These are phyloP conservation scores for Siniperca undulata DNA, from an alignment of 2,797 vertebrate species.

Conservation along the genomic window DNA sequence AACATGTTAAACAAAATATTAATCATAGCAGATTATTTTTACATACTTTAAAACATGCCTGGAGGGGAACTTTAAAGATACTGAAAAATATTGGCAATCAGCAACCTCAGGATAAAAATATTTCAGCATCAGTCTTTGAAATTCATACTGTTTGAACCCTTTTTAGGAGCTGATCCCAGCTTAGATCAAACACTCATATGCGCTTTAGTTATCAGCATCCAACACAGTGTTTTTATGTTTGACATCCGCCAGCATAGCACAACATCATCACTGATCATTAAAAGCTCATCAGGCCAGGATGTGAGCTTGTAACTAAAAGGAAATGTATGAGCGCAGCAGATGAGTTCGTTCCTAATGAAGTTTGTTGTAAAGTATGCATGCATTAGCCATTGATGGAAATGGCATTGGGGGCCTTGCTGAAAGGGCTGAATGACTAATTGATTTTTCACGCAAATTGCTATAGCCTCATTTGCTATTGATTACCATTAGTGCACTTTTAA, in stretches of 20 bases:
- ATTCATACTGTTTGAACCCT: background rate
- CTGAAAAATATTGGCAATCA: background rate
- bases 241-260: slow-evolving; percentile 24
- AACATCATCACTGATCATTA: slow-evolving; percentile 65
- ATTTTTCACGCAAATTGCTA: slow-evolving; percentile 51
- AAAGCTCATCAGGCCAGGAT: slow-evolving; percentile 55
- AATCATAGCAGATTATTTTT: too few relatives aligned
- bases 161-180: background rate
- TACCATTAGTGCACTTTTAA: slow-evolving; percentile 45
- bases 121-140: slow-evolving; percentile 2
- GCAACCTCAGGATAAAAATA: background rate
- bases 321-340: slow-evolving; percentile 34
- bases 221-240: background rate
- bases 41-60: too few relatives aligned
- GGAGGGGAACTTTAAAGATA: background rate
- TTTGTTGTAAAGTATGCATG: slow-evolving; percentile 38
- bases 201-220: slow-evolving; percentile 22
- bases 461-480: slow-evolving; percentile 47
- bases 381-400: slow-evolving; percentile 31
- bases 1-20: too few relatives aligned
- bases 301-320: slow-evolving; percentile 35
- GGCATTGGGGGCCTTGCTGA: background rate
- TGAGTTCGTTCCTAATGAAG: slow-evolving; percentile 39
- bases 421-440: slow-evolving; percentile 44
- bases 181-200: slow-evolving; percentile 9